phyloP scores from a whole-genome alignment of 1,140 invertebrate genomes.

The Lanistes nyassanus region DNA sequence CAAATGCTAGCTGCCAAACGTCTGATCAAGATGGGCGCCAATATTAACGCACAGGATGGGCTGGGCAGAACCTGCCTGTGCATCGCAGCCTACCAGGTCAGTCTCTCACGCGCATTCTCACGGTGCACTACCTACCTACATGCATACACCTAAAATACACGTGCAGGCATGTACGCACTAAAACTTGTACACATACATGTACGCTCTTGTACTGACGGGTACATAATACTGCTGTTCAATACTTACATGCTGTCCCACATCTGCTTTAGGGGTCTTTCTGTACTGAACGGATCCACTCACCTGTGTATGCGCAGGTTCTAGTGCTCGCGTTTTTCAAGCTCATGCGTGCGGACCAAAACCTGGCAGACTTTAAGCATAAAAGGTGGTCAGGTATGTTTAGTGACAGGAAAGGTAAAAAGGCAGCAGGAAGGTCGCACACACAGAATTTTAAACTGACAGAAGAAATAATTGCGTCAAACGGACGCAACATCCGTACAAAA shows the following conservation, averaged over 20 bases:
- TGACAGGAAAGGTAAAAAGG: no score
- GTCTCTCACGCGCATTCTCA: not conserved
- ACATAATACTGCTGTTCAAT: not conserved
- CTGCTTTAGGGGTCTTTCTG: no score
- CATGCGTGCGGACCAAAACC: no score
- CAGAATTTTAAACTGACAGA: no score
- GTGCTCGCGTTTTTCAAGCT: no score
- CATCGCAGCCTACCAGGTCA: conserved; percentile 59
- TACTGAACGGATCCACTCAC: no score
- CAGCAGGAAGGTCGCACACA: no score
- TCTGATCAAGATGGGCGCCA: conserved; percentile 59
- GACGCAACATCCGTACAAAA: no score
- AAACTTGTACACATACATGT: not conserved
- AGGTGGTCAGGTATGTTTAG: no score
- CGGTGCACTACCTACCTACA: not conserved
- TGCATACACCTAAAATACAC: not conserved
- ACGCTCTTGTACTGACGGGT: not conserved
- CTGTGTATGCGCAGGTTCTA: no score
- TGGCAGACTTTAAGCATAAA: no score
- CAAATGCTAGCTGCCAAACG: conserved; percentile 51
- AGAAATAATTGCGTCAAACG: no score
- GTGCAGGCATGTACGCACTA: not conserved
- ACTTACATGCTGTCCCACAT: not conserved
- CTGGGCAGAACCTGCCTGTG: conserved; percentile 52
- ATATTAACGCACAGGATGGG: conserved; percentile 53